A percentile compares a stretch with the other conserved stretches of the same genome.
Conservation (phyloP, 2,888 invertebrate species). For the Plusia festucae region DNA sequence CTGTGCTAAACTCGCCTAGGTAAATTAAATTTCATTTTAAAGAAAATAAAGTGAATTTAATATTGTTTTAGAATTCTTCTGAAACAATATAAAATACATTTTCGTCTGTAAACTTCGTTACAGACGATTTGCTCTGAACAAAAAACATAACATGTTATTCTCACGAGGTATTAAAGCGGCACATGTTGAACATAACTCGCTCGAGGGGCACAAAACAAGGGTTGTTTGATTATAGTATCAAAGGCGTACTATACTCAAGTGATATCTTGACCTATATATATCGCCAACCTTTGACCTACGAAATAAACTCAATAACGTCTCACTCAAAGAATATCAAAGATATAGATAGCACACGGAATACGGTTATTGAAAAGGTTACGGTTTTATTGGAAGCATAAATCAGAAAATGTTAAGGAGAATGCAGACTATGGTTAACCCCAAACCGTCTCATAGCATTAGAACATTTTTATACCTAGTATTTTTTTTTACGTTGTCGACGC, state of each 20-base stretch:
- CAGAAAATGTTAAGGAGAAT: conserved; percentile 22
- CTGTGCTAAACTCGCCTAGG: no score
- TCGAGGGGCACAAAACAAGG: conserved; percentile 55
- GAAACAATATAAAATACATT: no score
- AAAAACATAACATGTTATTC: conserved; percentile 26
- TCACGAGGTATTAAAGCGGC: conserved; percentile 26
- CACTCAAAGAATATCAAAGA: conserved; percentile 38
- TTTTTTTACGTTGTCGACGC: no score
- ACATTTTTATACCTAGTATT: no score
- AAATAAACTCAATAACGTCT: conserved; percentile 53
- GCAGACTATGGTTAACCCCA: not conserved
- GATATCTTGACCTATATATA: conserved; percentile 62
- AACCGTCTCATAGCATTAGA: no score
- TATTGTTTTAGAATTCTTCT: not conserved
- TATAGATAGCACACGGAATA: conserved; percentile 45
- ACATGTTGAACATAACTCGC: conserved; percentile 45
- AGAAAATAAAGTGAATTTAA: not conserved
- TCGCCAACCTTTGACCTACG: conserved; percentile 58
- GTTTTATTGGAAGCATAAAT: conserved; percentile 16
- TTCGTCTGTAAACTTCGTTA: no score
- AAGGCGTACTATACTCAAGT: conserved; percentile 40
- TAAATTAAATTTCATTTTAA: no score
- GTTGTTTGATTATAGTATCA: conserved; percentile 57
- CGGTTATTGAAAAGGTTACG: conserved; percentile 6
- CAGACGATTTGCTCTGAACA: not conserved